A percentile compares a stretch with the other conserved stretches of the same genome.
These are phyloP conservation scores for Aphidius colemani DNA, from an alignment of 2,888 invertebrate genomes.

Conservation along the genomic window DNA sequence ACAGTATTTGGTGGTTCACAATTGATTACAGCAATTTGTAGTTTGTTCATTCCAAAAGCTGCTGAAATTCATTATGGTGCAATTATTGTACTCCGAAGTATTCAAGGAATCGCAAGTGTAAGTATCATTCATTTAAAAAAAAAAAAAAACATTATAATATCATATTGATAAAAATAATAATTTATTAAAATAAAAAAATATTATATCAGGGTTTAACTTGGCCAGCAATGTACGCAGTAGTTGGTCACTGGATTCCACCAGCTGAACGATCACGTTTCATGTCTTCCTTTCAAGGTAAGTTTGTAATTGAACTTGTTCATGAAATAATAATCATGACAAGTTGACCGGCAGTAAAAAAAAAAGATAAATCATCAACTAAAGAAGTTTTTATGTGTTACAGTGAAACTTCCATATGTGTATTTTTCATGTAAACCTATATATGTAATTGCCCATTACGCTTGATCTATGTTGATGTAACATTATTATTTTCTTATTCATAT, in stretches of 20 bases:
- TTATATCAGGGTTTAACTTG: slow-evolving; percentile 68
- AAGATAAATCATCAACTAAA: slow-evolving; percentile 35
- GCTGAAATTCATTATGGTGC: slow-evolving; percentile 67
- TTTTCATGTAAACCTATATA: background rate
- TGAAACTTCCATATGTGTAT: slow-evolving; percentile 51
- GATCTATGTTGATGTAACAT: too few species aligned
- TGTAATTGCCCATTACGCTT: too few species aligned
- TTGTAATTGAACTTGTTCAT: slow-evolving; percentile 16
- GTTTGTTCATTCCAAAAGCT: slow-evolving; percentile 69
- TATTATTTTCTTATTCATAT: too few species aligned
- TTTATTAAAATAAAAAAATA: background rate
- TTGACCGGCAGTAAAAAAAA: background rate
- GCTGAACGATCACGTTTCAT: slow-evolving; percentile 74
- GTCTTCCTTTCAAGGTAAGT: slow-evolving; percentile 73
- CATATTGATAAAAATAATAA: background rate
- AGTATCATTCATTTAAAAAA: slow-evolving; percentile 42
- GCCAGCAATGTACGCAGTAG: slow-evolving; percentile 78
- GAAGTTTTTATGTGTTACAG: slow-evolving; percentile 55
- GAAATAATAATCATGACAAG: background rate
- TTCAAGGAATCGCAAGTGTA: slow-evolving; percentile 74
- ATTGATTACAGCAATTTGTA: slow-evolving; percentile 70
- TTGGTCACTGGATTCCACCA: slow-evolving; percentile 76
- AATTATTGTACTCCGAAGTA: slow-evolving; percentile 68
- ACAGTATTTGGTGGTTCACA: slow-evolving; percentile 74
- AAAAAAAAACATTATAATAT: background rate